phyloP scores from a whole-genome alignment of 1,140 invertebrate genomes.

The Nephotettix cincticeps region DNA sequence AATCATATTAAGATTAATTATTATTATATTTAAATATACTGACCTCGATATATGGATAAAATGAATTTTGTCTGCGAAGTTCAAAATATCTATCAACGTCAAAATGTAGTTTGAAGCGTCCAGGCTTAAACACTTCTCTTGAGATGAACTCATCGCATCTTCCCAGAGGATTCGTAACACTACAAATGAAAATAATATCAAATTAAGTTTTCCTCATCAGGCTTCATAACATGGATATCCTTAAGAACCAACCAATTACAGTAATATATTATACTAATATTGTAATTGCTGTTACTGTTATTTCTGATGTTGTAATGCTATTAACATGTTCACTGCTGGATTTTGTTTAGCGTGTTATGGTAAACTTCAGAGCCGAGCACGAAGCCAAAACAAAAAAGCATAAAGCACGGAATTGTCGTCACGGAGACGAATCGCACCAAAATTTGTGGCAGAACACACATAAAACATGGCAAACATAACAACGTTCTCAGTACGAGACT shows the following conservation, averaged over 20 bases:
- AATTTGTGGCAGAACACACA: too few species aligned
- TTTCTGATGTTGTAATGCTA: conserved; percentile 60
- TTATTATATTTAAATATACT: too few species aligned
- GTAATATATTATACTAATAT: neutral
- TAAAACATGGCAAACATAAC: too few species aligned
- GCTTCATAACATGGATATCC: neutral
- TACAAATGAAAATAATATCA: conserved; percentile 43
- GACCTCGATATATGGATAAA: conserved; percentile 77
- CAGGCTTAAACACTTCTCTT: conserved; percentile 58
- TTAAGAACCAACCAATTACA: conserved; percentile 14
- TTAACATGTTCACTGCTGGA: too few species aligned
- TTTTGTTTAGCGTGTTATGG: too few species aligned
- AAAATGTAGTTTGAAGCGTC: conserved; percentile 75
- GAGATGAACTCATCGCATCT: conserved; percentile 62
- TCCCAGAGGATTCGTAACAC: conserved; percentile 64
- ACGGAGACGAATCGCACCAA: too few species aligned
- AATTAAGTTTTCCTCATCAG: conserved; percentile 18
- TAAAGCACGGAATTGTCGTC: too few species aligned
- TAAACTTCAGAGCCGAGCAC: too few species aligned
- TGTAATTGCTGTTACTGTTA: neutral
- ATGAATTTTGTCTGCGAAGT: conserved; percentile 56
- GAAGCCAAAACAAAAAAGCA: too few species aligned
- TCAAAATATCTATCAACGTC: conserved; percentile 72
- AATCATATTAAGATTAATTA: too few species aligned
- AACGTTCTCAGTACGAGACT: too few species aligned